Conservation (phyloP, 1,140 invertebrate species). For the Drosophila novamexicana region DNA sequence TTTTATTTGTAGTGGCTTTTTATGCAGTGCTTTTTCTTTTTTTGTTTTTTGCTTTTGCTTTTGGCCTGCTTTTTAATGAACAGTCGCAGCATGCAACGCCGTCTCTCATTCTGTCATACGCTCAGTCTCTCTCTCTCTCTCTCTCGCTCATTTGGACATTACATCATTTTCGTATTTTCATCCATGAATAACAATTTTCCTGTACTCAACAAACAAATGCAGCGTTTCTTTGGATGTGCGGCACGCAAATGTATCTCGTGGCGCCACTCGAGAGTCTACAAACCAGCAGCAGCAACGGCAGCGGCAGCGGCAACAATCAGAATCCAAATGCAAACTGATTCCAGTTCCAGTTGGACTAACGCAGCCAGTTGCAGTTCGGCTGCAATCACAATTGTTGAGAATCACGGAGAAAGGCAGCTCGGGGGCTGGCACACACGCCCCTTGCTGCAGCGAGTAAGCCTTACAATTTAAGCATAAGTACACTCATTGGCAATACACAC, state of each 20-base stretch:
- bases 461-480: conserved; percentile 56
- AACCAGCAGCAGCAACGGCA: conserved; percentile 31
- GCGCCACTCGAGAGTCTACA: conserved; percentile 75
- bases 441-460: conserved; percentile 48
- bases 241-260: conserved; percentile 78
- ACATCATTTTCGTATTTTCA: conserved; percentile 78
- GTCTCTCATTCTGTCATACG: background rate
- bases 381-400: conserved; percentile 16
- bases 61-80: conserved; percentile 39
- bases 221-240: conserved; percentile 79
- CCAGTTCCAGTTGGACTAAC: background rate
- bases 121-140: conserved; percentile 8
- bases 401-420: background rate
- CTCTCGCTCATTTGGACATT: conserved; percentile 42
- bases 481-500: conserved; percentile 46
- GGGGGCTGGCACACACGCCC: background rate
- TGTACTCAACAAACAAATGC: conserved; percentile 8
- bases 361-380: background rate
- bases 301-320: conserved; percentile 1
- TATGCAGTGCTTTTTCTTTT: conserved; percentile 15
- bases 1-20: conserved; percentile 29
- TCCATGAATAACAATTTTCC: conserved; percentile 68
- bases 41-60: conserved; percentile 17
- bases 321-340: conserved; percentile 16
- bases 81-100: background rate